These are phyloP conservation scores for Balearica regulorum DNA, from an alignment of 2,797 vertebrate genomes.

Conservation along the genomic window DNA sequence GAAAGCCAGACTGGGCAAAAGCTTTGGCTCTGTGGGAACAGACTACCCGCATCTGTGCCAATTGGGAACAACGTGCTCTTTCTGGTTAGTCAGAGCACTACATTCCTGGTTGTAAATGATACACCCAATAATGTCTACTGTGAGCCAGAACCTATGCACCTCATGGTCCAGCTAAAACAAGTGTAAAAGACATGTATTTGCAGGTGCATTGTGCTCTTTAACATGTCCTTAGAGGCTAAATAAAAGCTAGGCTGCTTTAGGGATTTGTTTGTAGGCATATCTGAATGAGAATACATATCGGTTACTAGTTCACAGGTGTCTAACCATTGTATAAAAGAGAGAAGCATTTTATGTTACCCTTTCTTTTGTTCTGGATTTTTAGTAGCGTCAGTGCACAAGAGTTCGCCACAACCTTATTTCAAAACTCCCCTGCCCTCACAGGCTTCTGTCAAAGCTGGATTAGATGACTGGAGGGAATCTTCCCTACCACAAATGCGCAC, in stretches of 20 bases:
- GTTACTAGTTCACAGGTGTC: not conserved
- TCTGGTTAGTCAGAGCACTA: not conserved
- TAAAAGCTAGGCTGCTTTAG: not conserved
- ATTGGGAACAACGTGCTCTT: not conserved
- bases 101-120: slow-evolving; percentile 10
- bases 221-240: not conserved
- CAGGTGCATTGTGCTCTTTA: not conserved
- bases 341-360: not conserved
- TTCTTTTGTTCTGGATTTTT: not conserved
- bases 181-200: not conserved
- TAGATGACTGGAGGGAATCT: slow-evolving; percentile 34
- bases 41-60: slow-evolving; percentile 31
- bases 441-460: slow-evolving; percentile 55
- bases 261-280: not conserved
- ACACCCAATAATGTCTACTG: not conserved
- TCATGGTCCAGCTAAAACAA: not conserved
- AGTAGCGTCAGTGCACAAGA: not conserved
- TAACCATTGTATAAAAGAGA: not conserved
- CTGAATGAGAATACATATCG: not conserved
- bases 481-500: not conserved
- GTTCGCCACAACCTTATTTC: not conserved
- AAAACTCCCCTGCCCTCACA: not conserved
- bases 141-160: not conserved
- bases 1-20: not conserved
- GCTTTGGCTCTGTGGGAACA: not conserved